phyloP scores from a whole-genome alignment of 92 coral and sea anemone genomes.

The Anthopleura xanthogrammica region DNA sequence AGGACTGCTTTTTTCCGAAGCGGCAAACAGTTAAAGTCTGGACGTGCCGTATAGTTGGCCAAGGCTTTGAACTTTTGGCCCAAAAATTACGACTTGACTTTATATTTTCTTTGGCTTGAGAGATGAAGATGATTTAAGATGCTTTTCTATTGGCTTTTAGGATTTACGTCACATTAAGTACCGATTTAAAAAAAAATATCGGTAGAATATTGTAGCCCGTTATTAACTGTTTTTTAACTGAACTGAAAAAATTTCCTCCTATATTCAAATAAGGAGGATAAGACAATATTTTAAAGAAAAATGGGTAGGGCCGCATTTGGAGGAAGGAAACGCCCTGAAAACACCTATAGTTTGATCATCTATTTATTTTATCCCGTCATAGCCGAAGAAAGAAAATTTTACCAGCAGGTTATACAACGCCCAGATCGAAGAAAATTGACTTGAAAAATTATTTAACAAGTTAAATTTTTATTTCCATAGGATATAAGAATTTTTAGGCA shows the following conservation, averaged over 20 bases:
- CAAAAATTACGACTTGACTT: background rate
- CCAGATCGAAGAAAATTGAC: background rate
- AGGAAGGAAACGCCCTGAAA: conserved; percentile 13
- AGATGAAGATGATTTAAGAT: background rate
- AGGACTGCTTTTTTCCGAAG: too few relatives aligned
- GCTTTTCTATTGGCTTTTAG: too few relatives aligned
- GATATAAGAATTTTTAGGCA: background rate
- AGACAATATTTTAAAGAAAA: background rate
- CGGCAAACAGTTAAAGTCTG: too few relatives aligned
- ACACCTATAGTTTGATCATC: conserved; percentile 25
- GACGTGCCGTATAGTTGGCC: background rate
- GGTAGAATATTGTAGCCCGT: too few relatives aligned
- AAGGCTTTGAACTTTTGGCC: background rate
- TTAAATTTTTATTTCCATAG: background rate
- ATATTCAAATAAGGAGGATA: background rate
- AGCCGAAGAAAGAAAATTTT: conserved; percentile 14
- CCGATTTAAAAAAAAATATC: too few relatives aligned
- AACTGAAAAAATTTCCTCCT: background rate
- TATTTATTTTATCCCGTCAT: conserved; percentile 17
- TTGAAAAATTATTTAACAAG: background rate
- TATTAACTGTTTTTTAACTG: too few relatives aligned
- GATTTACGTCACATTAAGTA: background rate
- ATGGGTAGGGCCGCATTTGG: conserved; percentile 3
- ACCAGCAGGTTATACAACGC: conserved; percentile 22
- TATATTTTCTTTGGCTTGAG: background rate